Conservation (phyloP, 2,888 invertebrate genomes). For the Mesorhabditis belari region DNA sequence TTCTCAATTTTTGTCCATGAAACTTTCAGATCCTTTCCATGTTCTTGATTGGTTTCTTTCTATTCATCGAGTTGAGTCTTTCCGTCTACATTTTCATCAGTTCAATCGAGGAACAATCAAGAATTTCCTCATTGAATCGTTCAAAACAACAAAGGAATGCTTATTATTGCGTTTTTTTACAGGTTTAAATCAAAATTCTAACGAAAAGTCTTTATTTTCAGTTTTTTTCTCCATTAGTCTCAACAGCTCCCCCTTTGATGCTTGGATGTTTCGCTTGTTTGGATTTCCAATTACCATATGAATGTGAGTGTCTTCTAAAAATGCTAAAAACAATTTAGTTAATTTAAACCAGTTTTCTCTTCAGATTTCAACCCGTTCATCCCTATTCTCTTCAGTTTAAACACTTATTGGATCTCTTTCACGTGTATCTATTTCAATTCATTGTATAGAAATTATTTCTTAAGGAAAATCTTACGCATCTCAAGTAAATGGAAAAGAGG, state of each 20-base stretch:
- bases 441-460: background rate
- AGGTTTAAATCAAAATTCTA: background rate
- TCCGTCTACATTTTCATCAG: background rate
- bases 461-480: no score
- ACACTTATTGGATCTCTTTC: background rate
- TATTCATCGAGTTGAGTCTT: background rate
- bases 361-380: background rate
- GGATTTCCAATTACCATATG: background rate
- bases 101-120: background rate
- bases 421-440: background rate
- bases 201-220: background rate
- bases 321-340: no score
- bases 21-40: background rate
- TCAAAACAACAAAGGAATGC: background rate
- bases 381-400: background rate
- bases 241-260: background rate
- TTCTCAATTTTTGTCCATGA: no score
- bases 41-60: background rate
- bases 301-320: background rate
- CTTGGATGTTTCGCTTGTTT: background rate
- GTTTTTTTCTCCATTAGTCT: background rate
- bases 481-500: no score
- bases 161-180: background rate
- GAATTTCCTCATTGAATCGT: background rate
- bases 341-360: no score